Evolutionary conservation across 1,140 invertebrate genomes (phyloP).

Genomic region (Drosophila pseudoananassae): DNA sequence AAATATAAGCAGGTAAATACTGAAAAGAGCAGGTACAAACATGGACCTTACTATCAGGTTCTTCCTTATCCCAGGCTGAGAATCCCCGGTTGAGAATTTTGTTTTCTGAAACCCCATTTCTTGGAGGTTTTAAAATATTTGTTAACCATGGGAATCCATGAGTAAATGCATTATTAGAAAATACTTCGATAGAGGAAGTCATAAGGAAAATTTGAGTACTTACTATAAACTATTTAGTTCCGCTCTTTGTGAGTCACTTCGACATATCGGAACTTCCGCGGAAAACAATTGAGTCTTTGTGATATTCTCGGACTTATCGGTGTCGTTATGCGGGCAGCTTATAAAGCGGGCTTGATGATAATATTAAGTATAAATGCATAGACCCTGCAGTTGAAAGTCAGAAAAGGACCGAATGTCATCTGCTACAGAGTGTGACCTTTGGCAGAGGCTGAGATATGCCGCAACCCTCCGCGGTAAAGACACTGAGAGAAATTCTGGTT

Average conservation of each 20-base stretch:
- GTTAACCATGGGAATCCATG: no score
- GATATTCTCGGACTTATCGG: conserved; percentile 50
- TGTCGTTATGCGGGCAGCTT: conserved; percentile 52
- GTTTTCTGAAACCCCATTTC: background rate
- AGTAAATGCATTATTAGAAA: background rate
- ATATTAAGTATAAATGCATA: conserved; percentile 6
- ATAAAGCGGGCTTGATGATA: conserved; percentile 52
- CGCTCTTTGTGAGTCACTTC: conserved; percentile 58
- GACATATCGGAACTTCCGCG: conserved; percentile 21
- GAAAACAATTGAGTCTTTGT: conserved; percentile 64
- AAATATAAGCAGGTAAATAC: conserved; percentile 17
- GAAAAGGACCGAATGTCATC: conserved; percentile 34
- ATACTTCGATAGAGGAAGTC: background rate
- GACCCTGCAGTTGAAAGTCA: conserved; percentile 9
- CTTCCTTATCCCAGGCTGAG: background rate
- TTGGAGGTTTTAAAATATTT: background rate
- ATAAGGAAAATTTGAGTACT: background rate
- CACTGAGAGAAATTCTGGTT: conserved; percentile 15
- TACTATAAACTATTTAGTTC: conserved; percentile 39
- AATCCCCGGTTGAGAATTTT: background rate
- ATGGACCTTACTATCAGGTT: background rate
- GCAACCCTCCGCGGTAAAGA: conserved; percentile 16
- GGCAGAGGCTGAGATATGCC: conserved; percentile 30
- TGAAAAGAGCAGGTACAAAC: conserved; percentile 11
- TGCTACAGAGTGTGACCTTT: conserved; percentile 42